Conservation (phyloP, 2,888 invertebrate species). For the Ectemnius lituratus region DNA sequence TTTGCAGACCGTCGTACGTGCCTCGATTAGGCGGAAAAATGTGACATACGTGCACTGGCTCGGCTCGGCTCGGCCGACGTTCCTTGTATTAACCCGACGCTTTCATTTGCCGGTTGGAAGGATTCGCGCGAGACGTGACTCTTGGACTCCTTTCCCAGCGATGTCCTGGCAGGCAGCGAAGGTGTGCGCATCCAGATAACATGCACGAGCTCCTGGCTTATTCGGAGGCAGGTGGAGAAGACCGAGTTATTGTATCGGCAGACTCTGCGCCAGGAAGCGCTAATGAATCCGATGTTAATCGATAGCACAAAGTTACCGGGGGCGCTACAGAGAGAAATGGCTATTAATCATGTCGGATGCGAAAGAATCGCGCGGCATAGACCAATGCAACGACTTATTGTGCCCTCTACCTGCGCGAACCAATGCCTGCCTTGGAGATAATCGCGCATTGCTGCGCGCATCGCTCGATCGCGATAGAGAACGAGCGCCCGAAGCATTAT, state of each 20-base stretch:
- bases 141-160: background rate
- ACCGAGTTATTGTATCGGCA: background rate
- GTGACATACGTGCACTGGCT: slow-evolving; percentile 47
- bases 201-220: too few relatives aligned
- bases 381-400: slow-evolving; percentile 32
- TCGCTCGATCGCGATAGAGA: slow-evolving; percentile 47
- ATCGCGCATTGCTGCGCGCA: slow-evolving; percentile 35
- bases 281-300: slow-evolving; percentile 12
- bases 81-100: slow-evolving; percentile 36
- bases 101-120: slow-evolving; percentile 26
- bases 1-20: slow-evolving; percentile 36
- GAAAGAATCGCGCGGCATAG: slow-evolving; percentile 23
- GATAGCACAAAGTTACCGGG: background rate
- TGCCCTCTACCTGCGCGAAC: slow-evolving; percentile 25
- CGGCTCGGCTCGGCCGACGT: slow-evolving; percentile 40
- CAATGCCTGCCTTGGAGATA: slow-evolving; percentile 28
- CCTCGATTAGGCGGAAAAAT: slow-evolving; percentile 57
- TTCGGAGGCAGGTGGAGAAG: background rate
- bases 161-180: too few relatives aligned
- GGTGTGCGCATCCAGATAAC: too few relatives aligned
- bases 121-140: slow-evolving; percentile 43
- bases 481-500: slow-evolving; percentile 34
- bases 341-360: slow-evolving; percentile 26
- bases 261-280: background rate
- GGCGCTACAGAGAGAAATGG: slow-evolving; percentile 5